A percentile compares a stretch with the other conserved stretches of the same genome.
phyloP scores from a whole-genome alignment of 2,113 vertebrate genomes.

The Propithecus coquereli region DNA sequence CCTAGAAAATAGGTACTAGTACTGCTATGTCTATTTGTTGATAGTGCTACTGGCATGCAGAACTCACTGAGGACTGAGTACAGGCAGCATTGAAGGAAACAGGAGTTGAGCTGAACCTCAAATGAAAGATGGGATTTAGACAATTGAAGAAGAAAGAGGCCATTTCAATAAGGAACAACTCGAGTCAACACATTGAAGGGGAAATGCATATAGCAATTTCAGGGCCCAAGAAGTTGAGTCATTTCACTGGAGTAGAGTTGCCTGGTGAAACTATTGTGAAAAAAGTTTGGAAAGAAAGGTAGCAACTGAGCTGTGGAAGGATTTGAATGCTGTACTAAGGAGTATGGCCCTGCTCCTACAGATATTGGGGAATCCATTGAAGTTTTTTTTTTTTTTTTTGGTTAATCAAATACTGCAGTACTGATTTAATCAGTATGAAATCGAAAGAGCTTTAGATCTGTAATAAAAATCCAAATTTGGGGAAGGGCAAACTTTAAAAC shows the following conservation, averaged over 20 bases:
- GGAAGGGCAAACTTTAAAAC: slow-evolving; percentile 87
- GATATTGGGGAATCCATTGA: not conserved
- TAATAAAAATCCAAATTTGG: slow-evolving; percentile 86
- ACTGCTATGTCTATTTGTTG: not conserved
- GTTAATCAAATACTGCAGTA: slow-evolving; percentile 86
- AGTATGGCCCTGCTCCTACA: not conserved
- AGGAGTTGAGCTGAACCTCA: not conserved
- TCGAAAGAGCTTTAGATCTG: slow-evolving; percentile 84
- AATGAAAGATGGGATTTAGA: not conserved
- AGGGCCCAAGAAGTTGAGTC: not conserved
- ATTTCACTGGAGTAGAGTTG: not conserved
- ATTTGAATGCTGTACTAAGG: not conserved
- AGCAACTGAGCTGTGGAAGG: not conserved
- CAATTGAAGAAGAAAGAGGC: not conserved
- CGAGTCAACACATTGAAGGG: not conserved
- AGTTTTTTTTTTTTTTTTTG: no score
- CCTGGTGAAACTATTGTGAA: not conserved
- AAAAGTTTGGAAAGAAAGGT: not conserved
- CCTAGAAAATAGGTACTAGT: not conserved
- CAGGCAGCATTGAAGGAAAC: not conserved
- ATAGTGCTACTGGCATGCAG: not conserved
- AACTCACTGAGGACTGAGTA: not conserved
- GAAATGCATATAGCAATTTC: not conserved
- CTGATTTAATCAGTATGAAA: slow-evolving; percentile 89
- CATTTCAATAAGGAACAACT: not conserved